Conservation (phyloP, 2,797 vertebrate species). For the Gallinago solitaria region DNA sequence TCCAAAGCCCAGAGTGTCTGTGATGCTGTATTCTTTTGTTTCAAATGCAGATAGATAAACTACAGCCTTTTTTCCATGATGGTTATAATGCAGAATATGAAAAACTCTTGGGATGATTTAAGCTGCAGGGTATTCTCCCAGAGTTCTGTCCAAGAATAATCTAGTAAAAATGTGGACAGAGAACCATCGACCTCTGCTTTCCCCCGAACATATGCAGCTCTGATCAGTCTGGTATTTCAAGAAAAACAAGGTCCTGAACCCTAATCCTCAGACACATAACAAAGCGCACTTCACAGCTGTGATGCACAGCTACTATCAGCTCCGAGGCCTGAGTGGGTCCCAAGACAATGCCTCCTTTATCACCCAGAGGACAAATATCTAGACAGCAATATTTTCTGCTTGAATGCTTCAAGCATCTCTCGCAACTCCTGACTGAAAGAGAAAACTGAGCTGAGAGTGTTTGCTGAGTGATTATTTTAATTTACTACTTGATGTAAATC, state of each 20-base stretch:
- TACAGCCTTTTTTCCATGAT: slow-evolving; percentile 52
- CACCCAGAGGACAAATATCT: slow-evolving; percentile 93
- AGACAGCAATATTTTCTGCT: slow-evolving; percentile 94
- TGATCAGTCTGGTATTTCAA: slow-evolving; percentile 90
- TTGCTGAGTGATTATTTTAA: slow-evolving; percentile 97
- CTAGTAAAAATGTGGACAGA: slow-evolving; percentile 87
- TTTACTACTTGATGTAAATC: slow-evolving; percentile 96
- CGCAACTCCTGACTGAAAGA: slow-evolving; percentile 84
- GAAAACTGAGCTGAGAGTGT: slow-evolving; percentile 87
- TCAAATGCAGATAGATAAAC: slow-evolving; percentile 72
- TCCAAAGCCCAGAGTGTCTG: slow-evolving; percentile 55
- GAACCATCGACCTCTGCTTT: slow-evolving; percentile 84
- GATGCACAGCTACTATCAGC: slow-evolving; percentile 84
- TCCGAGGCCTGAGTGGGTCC: slow-evolving; percentile 87
- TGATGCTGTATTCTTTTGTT: slow-evolving; percentile 72
- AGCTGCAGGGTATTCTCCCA: slow-evolving; percentile 84
- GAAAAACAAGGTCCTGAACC: slow-evolving; percentile 91
- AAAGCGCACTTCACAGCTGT: slow-evolving; percentile 92
- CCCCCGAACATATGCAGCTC: slow-evolving; percentile 85
- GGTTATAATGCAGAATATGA: slow-evolving; percentile 67
- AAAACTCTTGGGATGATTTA: slow-evolving; percentile 78
- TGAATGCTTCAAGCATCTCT: slow-evolving; percentile 85
- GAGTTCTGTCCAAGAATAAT: slow-evolving; percentile 88
- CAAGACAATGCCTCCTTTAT: slow-evolving; percentile 91
- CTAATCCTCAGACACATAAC: slow-evolving; percentile 91